These are phyloP conservation scores for Panzeria rudis DNA, from an alignment of 2,888 invertebrate genomes.

Conservation along the genomic window DNA sequence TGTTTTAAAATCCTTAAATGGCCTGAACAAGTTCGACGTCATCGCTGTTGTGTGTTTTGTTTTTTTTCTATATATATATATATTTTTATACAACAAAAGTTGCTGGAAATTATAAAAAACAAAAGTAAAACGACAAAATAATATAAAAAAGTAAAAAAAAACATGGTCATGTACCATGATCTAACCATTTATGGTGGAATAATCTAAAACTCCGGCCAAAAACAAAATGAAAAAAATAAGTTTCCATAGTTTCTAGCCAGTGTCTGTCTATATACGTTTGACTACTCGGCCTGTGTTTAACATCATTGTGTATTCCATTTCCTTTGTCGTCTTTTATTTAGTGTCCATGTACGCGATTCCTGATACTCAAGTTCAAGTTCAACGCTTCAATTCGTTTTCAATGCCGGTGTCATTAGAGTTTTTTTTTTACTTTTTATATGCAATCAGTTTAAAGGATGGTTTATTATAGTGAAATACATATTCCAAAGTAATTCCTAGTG, in stretches of 20 bases:
- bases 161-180: slow-evolving; percentile 63
- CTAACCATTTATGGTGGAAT: slow-evolving; percentile 69
- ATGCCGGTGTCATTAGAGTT: slow-evolving; percentile 70
- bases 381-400: slow-evolving; percentile 73
- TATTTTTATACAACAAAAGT: no score
- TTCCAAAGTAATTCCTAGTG: slow-evolving; percentile 11
- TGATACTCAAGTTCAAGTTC: slow-evolving; percentile 75
- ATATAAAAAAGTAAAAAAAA: slow-evolving; percentile 19
- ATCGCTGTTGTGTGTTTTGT: slow-evolving; percentile 10
- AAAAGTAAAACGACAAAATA: slow-evolving; percentile 66
- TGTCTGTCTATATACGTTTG: slow-evolving; percentile 20
- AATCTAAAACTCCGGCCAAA: slow-evolving; percentile 62
- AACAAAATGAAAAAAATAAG: slow-evolving; percentile 29
- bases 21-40: slow-evolving; percentile 48
- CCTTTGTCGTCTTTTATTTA: slow-evolving; percentile 38
- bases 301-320: slow-evolving; percentile 49
- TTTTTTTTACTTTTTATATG: slow-evolving; percentile 17
- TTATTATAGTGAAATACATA: slow-evolving; percentile 12
- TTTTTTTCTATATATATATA: not conserved
- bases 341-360: slow-evolving; percentile 58
- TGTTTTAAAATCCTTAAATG: slow-evolving; percentile 54
- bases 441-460: slow-evolving; percentile 17
- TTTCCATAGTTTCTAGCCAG: slow-evolving; percentile 52
- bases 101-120: slow-evolving; percentile 48
- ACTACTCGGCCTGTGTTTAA: slow-evolving; percentile 19